Conservation (phyloP, 2,888 invertebrate genomes). For the Ennomos erosarius region DNA sequence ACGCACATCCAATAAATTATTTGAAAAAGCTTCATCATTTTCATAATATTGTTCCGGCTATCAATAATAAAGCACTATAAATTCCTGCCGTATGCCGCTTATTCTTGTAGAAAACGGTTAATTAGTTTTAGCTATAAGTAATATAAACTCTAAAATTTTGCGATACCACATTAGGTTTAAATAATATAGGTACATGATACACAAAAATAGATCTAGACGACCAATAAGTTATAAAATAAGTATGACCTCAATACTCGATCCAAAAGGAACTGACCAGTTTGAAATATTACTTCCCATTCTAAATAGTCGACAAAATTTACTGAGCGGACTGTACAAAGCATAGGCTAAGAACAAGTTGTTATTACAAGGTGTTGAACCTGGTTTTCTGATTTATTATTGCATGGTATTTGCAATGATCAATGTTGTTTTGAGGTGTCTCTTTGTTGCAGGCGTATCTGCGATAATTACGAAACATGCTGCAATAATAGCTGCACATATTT, state of each 20-base stretch:
- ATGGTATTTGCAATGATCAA: conserved; percentile 72
- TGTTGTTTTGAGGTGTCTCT: conserved; percentile 68
- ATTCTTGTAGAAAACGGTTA: too few relatives aligned
- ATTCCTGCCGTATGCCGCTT: not conserved
- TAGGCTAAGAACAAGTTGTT: conserved; percentile 68
- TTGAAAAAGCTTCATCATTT: too few relatives aligned
- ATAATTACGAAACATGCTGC: conserved; percentile 56
- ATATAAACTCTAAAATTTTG: too few relatives aligned
- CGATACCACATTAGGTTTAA: too few relatives aligned
- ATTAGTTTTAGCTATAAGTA: too few relatives aligned
- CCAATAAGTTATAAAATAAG: conserved; percentile 64
- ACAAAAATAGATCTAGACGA: conserved; percentile 54
- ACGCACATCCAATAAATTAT: too few relatives aligned
- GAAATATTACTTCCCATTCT: conserved; percentile 63
- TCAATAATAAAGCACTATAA: not conserved
- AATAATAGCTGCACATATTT: conserved; percentile 49
- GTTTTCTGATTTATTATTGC: conserved; percentile 75
- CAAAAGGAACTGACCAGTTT: conserved; percentile 61
- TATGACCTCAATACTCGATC: conserved; percentile 63
- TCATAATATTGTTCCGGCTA: not conserved
- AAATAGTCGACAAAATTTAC: conserved; percentile 68
- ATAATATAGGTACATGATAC: conserved; percentile 40
- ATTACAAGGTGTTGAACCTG: conserved; percentile 77
- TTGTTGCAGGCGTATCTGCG: conserved; percentile 62
- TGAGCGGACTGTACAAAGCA: conserved; percentile 57